These are phyloP conservation scores for Lamellibrachia luymesi DNA, from an alignment of 1,140 invertebrate genomes.

Conservation along the genomic window DNA sequence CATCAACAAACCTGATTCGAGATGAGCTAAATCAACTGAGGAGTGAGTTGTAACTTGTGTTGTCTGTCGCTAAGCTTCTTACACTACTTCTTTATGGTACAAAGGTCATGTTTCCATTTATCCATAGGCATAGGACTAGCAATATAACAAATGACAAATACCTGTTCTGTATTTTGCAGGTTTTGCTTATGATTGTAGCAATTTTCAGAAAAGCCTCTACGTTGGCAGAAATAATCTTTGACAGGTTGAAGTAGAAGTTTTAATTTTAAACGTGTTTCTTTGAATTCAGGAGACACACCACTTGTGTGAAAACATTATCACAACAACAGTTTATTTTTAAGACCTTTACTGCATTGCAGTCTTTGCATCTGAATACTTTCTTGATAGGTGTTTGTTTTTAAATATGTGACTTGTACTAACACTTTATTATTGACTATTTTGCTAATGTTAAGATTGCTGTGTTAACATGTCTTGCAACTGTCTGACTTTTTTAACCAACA, in stretches of 20 bases:
- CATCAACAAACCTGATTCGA: too few relatives aligned
- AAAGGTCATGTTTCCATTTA: neutral
- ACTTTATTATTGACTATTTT: neutral
- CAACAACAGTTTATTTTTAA: too few relatives aligned
- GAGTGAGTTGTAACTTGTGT: neutral
- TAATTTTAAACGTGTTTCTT: too few relatives aligned
- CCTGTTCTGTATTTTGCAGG: neutral
- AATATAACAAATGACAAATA: neutral
- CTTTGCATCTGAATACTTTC: too few relatives aligned
- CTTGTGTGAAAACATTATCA: too few relatives aligned
- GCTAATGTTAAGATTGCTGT: neutral
- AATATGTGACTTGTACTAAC: neutral
- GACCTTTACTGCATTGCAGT: too few relatives aligned
- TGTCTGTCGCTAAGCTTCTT: neutral
- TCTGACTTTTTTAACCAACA: neutral
- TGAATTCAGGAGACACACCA: too few relatives aligned
- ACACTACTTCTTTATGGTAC: neutral
- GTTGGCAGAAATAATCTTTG: too few relatives aligned
- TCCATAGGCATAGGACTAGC: neutral
- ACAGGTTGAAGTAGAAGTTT: too few relatives aligned
- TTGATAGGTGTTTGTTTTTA: neutral
- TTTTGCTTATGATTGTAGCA: neutral
- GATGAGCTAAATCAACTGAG: too few relatives aligned
- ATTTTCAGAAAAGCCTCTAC: too few relatives aligned
- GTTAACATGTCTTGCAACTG: neutral